These are phyloP conservation scores for Champsocephalus esox DNA, from an alignment of 2,797 vertebrate species.

Conservation along the genomic window DNA sequence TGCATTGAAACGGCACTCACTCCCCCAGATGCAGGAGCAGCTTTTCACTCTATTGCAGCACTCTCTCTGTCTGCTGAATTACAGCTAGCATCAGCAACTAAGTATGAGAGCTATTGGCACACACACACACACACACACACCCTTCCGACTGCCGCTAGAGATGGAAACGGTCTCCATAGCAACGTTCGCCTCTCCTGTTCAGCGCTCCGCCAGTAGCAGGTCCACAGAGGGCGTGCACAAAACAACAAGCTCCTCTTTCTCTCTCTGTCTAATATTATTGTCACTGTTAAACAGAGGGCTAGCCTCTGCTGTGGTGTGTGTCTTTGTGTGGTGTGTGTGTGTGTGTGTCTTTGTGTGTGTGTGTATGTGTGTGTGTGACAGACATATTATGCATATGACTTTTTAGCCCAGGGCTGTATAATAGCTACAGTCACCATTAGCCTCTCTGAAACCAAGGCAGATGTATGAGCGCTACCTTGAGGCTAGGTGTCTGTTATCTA, in stretches of 20 bases:
- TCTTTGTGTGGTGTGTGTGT: slow-evolving; percentile 11
- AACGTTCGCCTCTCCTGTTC: slow-evolving; percentile 91
- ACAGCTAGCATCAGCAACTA: slow-evolving; percentile 81
- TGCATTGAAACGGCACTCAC: slow-evolving; percentile 58
- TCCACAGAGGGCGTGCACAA: slow-evolving; percentile 80
- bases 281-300: slow-evolving; percentile 51
- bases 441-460: slow-evolving; percentile 62
- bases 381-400: slow-evolving; percentile 44
- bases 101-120: slow-evolving; percentile 78
- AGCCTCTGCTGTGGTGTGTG: slow-evolving; percentile 40
- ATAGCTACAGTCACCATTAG: slow-evolving; percentile 77
- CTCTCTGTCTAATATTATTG: slow-evolving; percentile 69
- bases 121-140: slow-evolving; percentile 60
- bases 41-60: slow-evolving; percentile 77
- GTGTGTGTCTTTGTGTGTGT: slow-evolving; percentile 8
- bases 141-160: slow-evolving; percentile 79
- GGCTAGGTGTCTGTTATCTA: slow-evolving; percentile 71
- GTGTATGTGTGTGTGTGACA: slow-evolving; percentile 28
- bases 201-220: slow-evolving; percentile 84
- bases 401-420: slow-evolving; percentile 58
- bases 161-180: slow-evolving; percentile 94
- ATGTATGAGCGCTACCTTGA: slow-evolving; percentile 52
- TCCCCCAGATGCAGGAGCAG: slow-evolving; percentile 62
- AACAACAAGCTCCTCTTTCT: slow-evolving; percentile 71
- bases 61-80: slow-evolving; percentile 76